Evolutionary conservation across 2,797 vertebrate species (phyloP), one percentile per base, ranked within the genome.

Genomic region (Clamator glandarius): DNA sequence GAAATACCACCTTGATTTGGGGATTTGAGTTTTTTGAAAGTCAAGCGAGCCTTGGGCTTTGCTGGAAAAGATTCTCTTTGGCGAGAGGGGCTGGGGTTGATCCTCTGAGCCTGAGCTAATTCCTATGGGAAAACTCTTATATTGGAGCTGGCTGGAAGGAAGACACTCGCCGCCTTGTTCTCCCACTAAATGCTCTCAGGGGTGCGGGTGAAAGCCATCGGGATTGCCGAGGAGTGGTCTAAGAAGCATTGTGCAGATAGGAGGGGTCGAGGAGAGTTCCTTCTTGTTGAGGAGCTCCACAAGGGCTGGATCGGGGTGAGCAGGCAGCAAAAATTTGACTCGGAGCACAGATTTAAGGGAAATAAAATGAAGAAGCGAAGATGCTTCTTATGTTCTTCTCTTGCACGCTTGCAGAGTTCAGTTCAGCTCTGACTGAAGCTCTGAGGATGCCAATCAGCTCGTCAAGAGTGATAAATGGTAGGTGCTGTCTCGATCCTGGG

Each of bases 81-180:
- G 51, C 26, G 13, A 36, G 62, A 70, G 7, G 39, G 31, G 36
- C 57, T 58, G 44, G 17, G 35, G 36, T 48, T 51, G 50, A 31
- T 63, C 26, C 13, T 74, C 61, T 63, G 67, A 73, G 62, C 55
- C 41, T 29, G 85, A 64, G 92, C 42, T 33, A 77, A 82, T 70
- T 73, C 83, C 55, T 73, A 2, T 5, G 58, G 70, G n/a, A 93
- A 92, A 87, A 58, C 35, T 46, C 31, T 74, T 51, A 26, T 1
- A 2, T 3, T 46, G 59, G 46, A 64, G 14, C 10, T 1, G 5
- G 29, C 26, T 21, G 42, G 59, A 73, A 31, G 15, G 24, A 85
- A 89, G 46, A 29, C 1, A 11, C 19, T 54, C 2, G 2, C 11
- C 68, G 62, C 75, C 3, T 2, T 0, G 0, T 15, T 48, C 10